Conservation (phyloP, 2,797 vertebrate species). For the Chrysocyon brachyurus region DNA sequence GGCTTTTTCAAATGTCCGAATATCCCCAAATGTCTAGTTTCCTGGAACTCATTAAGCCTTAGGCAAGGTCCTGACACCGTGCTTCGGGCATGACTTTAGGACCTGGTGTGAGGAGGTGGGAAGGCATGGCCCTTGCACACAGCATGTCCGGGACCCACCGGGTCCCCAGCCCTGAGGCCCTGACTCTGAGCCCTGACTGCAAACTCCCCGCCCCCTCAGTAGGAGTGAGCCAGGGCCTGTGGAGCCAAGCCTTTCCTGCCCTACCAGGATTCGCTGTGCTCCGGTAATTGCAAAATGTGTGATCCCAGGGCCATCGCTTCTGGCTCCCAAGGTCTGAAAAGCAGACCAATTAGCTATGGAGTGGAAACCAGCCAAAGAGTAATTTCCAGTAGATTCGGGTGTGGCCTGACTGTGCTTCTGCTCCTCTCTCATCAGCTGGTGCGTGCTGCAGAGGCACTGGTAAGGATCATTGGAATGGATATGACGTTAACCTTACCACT, state of each 20-base stretch:
- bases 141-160: background rate
- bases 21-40: background rate
- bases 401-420: background rate
- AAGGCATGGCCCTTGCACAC: fast-evolving
- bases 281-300: background rate
- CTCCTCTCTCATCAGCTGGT: background rate
- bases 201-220: background rate
- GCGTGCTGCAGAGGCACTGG: background rate
- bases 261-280: background rate
- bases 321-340: background rate
- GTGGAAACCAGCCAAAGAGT: background rate
- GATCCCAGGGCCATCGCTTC: background rate
- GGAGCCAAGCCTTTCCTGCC: background rate
- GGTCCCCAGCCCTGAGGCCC: background rate
- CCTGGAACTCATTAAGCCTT: background rate
- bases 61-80: background rate
- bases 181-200: background rate
- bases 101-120: background rate
- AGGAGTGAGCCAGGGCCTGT: background rate
- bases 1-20: background rate
- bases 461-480: background rate
- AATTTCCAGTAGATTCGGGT: background rate
- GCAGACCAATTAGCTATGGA: background rate
- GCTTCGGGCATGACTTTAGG: background rate
- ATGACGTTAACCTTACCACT: background rate